Base-by-base conservation (phyloP, 2,888 invertebrate genomes). In the Cantharis flavilabris region DNA sequence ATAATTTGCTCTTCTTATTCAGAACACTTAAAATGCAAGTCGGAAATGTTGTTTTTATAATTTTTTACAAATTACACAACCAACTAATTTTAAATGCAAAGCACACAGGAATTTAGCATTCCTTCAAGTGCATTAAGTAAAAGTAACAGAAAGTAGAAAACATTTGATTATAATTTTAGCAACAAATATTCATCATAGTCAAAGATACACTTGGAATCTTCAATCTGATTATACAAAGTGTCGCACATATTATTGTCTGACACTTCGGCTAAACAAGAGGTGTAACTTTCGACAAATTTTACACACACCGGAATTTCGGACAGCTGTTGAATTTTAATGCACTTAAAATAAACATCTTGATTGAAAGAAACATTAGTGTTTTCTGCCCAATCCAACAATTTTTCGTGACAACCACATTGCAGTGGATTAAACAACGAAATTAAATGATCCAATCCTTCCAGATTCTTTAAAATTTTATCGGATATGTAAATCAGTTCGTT, bases 341-440 rank as follows among this genome's bases (percentile, higher is more conserved):
- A 67, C 5, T 23, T 67, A 26, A 67, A 67, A 67, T 23, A 23
- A 13, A 13, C 4, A 0, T 11, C n/a, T 9, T n/a, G 13, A 26
- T 67, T 67, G 7, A 23, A 23, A n/a, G 23, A n/a, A n/a, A 67
- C 9, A 9, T 13, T 13, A 23, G 23, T 67, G 1, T 10, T 64
- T 9, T 26, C 65, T 9, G 73, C 64, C 77, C 77, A 77, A 20
- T 72, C 28, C 7, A 62, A 7, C 5, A 74, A 63, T 30, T 77
- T 62, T 16, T 33, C 20, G n/a, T 69, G 49, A 28, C 77, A 77
- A 23, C 14, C 69, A 62, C 77, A 77, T 20, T 26, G 69, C 14
- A 65, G 18, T 3, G 77, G 77, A 64, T 77, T 77, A 14, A 63
- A 74, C 28, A 77, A 13, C 9, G 74, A 16, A 64, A 72, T 65